Evolutionary conservation across 1,140 invertebrate species (phyloP), one percentile per base, ranked within the genome.

Genomic region (Zeugodacus cucurbitae): DNA sequence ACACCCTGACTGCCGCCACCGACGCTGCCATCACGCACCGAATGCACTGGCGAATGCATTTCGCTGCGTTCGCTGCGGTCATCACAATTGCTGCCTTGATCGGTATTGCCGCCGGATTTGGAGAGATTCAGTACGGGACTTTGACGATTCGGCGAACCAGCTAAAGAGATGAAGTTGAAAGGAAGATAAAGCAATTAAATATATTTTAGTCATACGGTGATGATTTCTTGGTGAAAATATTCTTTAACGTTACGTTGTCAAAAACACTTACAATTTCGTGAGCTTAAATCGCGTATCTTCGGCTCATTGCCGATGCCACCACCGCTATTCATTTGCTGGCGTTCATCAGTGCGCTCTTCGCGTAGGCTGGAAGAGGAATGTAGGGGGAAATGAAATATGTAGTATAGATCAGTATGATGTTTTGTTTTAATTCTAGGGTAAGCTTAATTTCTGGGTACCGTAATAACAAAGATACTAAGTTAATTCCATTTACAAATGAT

Each of bases 111-210:
- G 85, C 97, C 97, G 48, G 96, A 97, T 94, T 98, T 98, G 6
- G 97, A 98, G 29, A 98, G 94, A 93, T 98, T 98, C 89, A 98
- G 93, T 59, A 98, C 97, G 64, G 97, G 97, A 96, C 97, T 98
- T 94, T 97, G 97, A 41, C 97, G 97, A 91, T 96, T 97, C 70
- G 97, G 96, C 64, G 97, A 97, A 89, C 97, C 97, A 34, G 48
- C 57, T 86, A 20, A 3, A 17, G 48, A 17, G 48, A 4, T 54
- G 48, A 4, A 54, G 20, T 20, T 20, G 3, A 20, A 54, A 54
- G 48, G 0, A 54, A 54, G 48, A 54, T 54, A 17, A 17, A 17
- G 14, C 10, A 10, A 54, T 17, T 54, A 11, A 0, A 54, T 54
- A 54, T 17, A 54, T 20, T 54, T 54, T 54, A 54, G 4, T 11